Percentiles rank a stretch among this genome's conserved stretches.
Conservation (phyloP, 2,797 vertebrate genomes). For the Peromyscus nudipes region DNA sequence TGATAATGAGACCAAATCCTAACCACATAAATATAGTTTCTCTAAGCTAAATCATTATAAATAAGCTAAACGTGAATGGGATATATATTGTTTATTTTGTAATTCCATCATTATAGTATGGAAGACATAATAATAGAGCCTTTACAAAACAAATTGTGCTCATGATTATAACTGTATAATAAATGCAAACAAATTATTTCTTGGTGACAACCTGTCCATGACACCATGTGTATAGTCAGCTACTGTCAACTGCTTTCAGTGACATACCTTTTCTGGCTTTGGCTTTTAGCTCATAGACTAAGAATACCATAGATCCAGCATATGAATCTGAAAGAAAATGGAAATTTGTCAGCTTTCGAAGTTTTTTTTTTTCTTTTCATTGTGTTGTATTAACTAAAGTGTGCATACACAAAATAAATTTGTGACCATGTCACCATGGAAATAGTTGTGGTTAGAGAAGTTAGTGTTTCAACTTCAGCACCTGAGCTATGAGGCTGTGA, state of each 20-base stretch:
- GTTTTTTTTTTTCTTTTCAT: background rate
- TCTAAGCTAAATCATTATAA: conserved; percentile 6
- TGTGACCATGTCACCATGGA: background rate
- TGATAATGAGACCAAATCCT: background rate
- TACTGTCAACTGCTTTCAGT: background rate
- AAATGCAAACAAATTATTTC: background rate
- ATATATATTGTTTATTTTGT: background rate
- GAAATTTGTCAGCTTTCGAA: background rate
- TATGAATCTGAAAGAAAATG: background rate
- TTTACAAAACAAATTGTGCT: background rate
- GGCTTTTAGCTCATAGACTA: background rate
- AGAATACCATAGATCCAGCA: background rate
- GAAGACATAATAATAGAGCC: background rate
- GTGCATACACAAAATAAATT: conserved; percentile 7
- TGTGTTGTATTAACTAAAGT: conserved; percentile 13
- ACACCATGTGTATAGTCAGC: background rate
- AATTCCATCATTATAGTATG: background rate
- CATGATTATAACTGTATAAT: background rate
- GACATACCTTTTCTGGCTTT: background rate
- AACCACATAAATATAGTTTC: background rate
- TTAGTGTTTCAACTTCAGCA: background rate
- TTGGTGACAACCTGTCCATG: background rate
- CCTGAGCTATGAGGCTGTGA: background rate
- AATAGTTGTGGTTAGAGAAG: background rate
- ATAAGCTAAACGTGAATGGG: background rate